Base-by-base conservation (phyloP, 2,797 vertebrate species). In the Acrocephalus scirpaceus region DNA sequence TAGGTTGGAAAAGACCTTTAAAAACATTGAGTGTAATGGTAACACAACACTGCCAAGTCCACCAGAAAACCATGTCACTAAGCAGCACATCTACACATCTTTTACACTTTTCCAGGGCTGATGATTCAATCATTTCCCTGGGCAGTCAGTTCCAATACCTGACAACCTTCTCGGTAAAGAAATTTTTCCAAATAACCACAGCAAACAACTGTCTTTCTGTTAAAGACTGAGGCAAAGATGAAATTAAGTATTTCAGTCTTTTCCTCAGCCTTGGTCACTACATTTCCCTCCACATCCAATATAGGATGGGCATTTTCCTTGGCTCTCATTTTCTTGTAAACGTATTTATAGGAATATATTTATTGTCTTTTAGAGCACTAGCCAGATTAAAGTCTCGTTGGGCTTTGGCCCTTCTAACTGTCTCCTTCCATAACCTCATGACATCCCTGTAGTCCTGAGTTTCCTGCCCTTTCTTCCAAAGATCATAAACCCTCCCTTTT, bases 371-470 rank as follows among this genome's bases (percentile, higher is more conserved):
- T 51, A 40, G 25, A 30, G 6, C 2, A 27, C 29, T 26, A 51
- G 5, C 8, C n/a, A 51, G 5, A 40, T 57, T 45, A 45, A 70
- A 71, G 3, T 34, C 10, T 44, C 2, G 0, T 13, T 76, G 50
- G 20, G 5, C 10, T 77, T 53, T 65, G 20, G 6, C 10, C 6
- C 38, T 64, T 51, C 11, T 60, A 25, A 50, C 8, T 70, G 10
- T 40, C 57, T 76, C 16, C 20, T 3, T 3, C 2, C 6, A 45
- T 19, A 77, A 65, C 1, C 12, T 45, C 38, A 40, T 19, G 8
- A 34, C 10, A 58, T 34, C 21, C 17, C 22, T 16, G 17, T 30
- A 30, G 38, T 26, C 20, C 14, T 51, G 36, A 56, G 8, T 50
- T 70, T 50, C 16, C 27, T 50, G 9, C 6, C 13, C 19, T 27